Percentiles rank a stretch among this genome's conserved stretches.
Evolutionary conservation across 1,140 invertebrate species (phyloP).

Genomic region (Geopemphigus sp.): DNA sequence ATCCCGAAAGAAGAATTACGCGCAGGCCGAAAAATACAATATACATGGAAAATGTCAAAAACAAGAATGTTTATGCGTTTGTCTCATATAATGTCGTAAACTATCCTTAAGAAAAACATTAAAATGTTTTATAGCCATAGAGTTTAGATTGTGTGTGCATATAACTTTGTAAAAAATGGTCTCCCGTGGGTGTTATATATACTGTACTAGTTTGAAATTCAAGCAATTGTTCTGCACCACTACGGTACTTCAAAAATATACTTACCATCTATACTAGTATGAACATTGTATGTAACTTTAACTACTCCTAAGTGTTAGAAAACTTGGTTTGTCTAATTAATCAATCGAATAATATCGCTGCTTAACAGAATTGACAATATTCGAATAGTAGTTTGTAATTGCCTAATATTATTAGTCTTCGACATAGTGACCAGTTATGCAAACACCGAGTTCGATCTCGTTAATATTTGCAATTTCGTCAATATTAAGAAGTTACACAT

Average conservation of each 20-base stretch:
- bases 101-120: not conserved
- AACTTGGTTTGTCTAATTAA: not conserved
- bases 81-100: not conserved
- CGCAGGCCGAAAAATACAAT: not conserved
- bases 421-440: no score
- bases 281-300: not conserved
- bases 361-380: no score
- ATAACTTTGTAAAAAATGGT: conserved; percentile 1
- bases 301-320: not conserved
- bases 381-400: not conserved
- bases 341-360: not conserved
- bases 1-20: not conserved
- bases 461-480: not conserved
- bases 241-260: not conserved
- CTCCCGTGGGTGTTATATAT: not conserved
- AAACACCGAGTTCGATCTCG: no score
- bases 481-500: not conserved
- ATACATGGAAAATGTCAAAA: not conserved
- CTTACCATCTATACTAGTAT: not conserved
- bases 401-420: not conserved
- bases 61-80: conserved; percentile 17
- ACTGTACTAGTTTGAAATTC: not conserved
- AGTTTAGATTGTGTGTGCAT: not conserved
- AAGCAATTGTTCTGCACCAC: not conserved
- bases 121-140: conserved; percentile 9